Conservation (phyloP, 1,140 invertebrate genomes). For the Dendrolimus kikuchii region DNA sequence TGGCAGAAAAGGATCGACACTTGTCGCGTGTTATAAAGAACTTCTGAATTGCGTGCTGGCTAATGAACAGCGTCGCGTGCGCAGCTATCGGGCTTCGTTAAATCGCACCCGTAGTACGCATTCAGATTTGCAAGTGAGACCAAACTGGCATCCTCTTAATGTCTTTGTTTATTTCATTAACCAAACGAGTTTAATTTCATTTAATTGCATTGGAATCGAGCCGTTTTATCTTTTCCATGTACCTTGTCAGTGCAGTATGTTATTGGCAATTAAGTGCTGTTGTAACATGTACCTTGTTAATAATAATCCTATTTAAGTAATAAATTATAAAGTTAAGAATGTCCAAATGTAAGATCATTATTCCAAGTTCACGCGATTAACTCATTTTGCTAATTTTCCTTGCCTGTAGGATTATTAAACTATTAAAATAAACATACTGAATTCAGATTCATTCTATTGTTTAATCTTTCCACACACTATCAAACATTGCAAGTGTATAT, state of each 20-base stretch:
- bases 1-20: too few relatives aligned
- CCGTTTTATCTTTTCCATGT: too few relatives aligned
- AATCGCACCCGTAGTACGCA: constrained; percentile 42
- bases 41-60: constrained; percentile 42
- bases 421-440: not conserved
- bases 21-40: too few relatives aligned
- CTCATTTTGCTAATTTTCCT: too few relatives aligned
- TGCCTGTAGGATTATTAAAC: not conserved
- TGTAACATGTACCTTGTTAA: too few relatives aligned
- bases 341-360: too few relatives aligned
- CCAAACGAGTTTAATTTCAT: not conserved
- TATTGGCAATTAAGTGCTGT: too few relatives aligned
- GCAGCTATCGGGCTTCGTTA: constrained; percentile 52
- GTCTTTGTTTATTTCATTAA: constrained; percentile 40
- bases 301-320: too few relatives aligned
- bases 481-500: not conserved
- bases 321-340: too few relatives aligned
- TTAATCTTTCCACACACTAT: constrained; percentile 1
- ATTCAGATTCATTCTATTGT: not conserved
- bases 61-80: constrained; percentile 66
- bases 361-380: too few relatives aligned
- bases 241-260: too few relatives aligned
- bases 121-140: constrained; percentile 5
- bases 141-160: constrained; percentile 28
- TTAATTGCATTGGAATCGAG: too few relatives aligned